Percentiles rank a stretch among this genome's conserved stretches.
phyloP scores from a whole-genome alignment of 37 sponge, comb jelly and placozoan genomes.

The Agelas oroides region DNA sequence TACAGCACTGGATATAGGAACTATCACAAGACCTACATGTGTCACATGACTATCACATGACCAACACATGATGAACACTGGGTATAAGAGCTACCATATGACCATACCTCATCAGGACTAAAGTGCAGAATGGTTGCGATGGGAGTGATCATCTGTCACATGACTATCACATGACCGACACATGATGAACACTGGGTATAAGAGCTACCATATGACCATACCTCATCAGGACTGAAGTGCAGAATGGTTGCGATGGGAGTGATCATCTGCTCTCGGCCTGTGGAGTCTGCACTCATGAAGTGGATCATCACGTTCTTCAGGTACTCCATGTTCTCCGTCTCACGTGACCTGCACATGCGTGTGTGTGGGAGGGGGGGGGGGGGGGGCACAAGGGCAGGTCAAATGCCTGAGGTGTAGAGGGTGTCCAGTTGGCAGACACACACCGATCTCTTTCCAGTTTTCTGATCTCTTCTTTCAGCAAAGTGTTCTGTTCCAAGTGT shows the following conservation, averaged over 20 bases:
- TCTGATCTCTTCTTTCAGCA: conserved; percentile 78
- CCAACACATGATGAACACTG: too few species aligned
- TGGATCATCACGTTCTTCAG: conserved; percentile 84
- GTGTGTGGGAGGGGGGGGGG: too few species aligned
- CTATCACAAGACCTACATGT: too few species aligned
- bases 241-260: conserved; percentile 74
- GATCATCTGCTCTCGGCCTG: conserved; percentile 70
- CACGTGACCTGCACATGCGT: conserved; percentile 86
- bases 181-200: too few species aligned
- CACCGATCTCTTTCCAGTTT: conserved; percentile 86
- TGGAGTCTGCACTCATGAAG: conserved; percentile 71
- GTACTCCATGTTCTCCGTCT: conserved; percentile 90
- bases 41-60: too few species aligned
- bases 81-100: too few species aligned
- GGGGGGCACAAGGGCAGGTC: too few species aligned
- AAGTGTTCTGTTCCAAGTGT: conserved; percentile 57
- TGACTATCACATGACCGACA: too few species aligned
- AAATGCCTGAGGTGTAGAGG: neutral
- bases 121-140: conserved; percentile 80
- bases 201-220: too few species aligned
- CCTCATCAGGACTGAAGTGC: conserved; percentile 76
- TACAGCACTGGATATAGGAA: too few species aligned
- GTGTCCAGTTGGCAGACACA: too few species aligned
- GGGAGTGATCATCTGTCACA: conserved; percentile 73
- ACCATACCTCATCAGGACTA: conserved; percentile 68